These are phyloP conservation scores for Oxygymnocypris stewartii DNA, from an alignment of 2,113 vertebrate species.

Conservation along the genomic window DNA sequence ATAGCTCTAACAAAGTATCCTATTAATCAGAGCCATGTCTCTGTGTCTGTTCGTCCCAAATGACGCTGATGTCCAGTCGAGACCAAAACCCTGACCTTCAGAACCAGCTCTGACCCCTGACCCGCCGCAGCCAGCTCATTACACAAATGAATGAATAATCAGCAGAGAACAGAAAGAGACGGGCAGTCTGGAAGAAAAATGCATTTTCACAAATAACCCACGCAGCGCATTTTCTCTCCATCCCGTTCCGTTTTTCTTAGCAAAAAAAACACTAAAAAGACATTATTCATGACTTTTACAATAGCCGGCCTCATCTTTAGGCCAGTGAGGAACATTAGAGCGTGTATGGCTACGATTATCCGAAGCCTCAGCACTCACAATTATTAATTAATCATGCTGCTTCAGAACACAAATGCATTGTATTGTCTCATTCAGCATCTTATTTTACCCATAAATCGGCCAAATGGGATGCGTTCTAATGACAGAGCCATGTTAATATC, in stretches of 20 bases:
- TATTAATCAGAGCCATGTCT: conserved; percentile 44
- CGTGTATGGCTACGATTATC: conserved; percentile 72
- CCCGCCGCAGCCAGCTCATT: no score
- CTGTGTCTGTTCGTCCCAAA: conserved; percentile 19
- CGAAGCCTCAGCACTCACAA: conserved; percentile 81
- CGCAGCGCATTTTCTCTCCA: neutral
- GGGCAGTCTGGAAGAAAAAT: neutral
- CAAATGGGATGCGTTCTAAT: conserved; percentile 88
- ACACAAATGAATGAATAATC: neutral
- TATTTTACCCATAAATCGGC: conserved; percentile 80
- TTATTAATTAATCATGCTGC: conserved; percentile 89
- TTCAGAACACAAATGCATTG: conserved; percentile 89
- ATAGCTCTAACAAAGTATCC: neutral
- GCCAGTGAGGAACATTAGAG: conserved; percentile 49
- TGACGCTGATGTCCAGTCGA: conserved; percentile 53
- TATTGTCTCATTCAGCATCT: conserved; percentile 89
- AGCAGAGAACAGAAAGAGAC: neutral
- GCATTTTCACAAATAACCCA: conserved; percentile 42
- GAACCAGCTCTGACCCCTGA: no score
- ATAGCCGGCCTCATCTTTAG: conserved; percentile 69
- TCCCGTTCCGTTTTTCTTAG: conserved; percentile 13
- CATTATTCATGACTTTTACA: conserved; percentile 69
- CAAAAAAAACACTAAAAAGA: conserved; percentile 70
- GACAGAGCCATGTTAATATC: conserved; percentile 95
- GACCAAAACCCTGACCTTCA: neutral